phyloP scores from a whole-genome alignment of 2,797 vertebrate genomes.

The Odontamblyopus rebecca region DNA sequence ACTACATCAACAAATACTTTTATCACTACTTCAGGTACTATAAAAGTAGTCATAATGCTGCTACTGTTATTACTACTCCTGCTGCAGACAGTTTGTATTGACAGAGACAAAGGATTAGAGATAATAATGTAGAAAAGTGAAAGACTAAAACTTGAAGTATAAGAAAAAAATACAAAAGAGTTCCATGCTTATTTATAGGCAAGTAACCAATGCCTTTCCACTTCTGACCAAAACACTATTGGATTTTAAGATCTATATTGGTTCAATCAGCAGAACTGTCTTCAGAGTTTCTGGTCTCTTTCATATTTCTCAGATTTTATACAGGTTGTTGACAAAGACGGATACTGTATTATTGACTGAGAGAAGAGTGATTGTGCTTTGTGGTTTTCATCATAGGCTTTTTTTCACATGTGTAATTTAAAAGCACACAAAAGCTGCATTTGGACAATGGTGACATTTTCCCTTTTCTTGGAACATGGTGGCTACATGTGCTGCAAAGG shows the following conservation, averaged over 20 bases:
- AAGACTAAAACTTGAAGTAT: no score
- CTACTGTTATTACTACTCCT: no score
- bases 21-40: no score
- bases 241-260: background rate
- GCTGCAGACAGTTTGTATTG: no score
- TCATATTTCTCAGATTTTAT: background rate
- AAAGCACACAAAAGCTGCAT: background rate
- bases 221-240: background rate
- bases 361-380: background rate
- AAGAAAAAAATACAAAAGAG: no score
- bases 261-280: constrained; percentile 13
- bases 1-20: no score
- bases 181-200: no score
- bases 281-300: constrained; percentile 5
- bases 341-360: constrained; percentile 4
- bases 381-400: background rate
- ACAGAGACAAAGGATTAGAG: no score
- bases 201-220: no score
- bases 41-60: no score
- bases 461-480: background rate
- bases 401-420: background rate
- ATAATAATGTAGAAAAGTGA: no score
- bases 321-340: background rate
- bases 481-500: background rate
- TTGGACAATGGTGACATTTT: constrained; percentile 2